Base-by-base conservation (phyloP, 1,140 invertebrate genomes). In the Heterodera carotae region DNA sequence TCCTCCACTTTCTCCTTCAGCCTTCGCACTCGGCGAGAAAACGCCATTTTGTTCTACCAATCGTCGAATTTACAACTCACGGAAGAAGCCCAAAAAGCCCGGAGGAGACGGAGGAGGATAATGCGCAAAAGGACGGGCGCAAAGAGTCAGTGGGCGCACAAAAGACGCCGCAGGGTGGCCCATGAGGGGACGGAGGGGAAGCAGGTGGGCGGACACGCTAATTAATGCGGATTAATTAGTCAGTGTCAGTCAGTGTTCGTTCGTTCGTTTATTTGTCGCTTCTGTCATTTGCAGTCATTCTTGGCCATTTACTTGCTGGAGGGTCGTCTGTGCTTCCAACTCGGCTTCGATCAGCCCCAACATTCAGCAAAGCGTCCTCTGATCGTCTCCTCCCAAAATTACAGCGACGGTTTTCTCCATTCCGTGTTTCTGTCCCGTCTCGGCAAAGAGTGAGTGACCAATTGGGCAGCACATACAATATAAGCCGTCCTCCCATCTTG, bases 241-340 rank as follows among this genome's bases (percentile, higher is more conserved):
- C n/a, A n/a, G n/a, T n/a, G n/a, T n/a, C n/a, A n/a, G n/a, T n/a
- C n/a, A n/a, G n/a, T n/a, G n/a, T n/a, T n/a, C n/a, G n/a, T n/a
- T n/a, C n/a, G n/a, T n/a, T n/a, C n/a, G n/a, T n/a, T n/a, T n/a
- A n/a, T 67, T 33, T 1, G n/a, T 31, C 18, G 36, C 2, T 67
- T 67, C n/a, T 15, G 1, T 36, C 18, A 25, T 22, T 33, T 22
- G 22, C 48, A 75, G 67, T 69, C 77, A 25, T 87, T 83, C 71
- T 79, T 87, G 60, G 86, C 83, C 27, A 80, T 88, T 78, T 86
- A 87, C 59, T 66, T 87, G 2, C 78, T 81, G 80, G 75, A 82
- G 67, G 85, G 85, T 12, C 82, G 77, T 39, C 59, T 87, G 15
- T 81, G 82, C 62, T 74, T 80, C 29, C 86, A 88, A 56, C 76